A percentile compares a stretch with the other conserved stretches of the same genome.
Evolutionary conservation across 1,140 invertebrate species (phyloP).

Genomic region (Danaus plexippus): DNA sequence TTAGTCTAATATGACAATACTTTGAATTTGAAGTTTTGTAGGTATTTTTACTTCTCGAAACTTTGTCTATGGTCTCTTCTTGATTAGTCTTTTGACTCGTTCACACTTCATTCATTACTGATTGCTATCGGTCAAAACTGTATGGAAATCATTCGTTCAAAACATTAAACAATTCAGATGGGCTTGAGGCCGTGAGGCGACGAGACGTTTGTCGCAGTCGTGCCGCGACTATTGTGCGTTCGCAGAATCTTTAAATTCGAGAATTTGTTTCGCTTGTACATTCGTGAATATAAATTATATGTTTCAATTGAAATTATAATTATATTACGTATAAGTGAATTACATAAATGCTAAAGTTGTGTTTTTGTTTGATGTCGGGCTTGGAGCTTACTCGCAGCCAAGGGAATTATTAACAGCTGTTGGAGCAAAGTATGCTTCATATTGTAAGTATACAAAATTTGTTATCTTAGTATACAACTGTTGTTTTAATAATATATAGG

Average conservation of each 20-base stretch:
- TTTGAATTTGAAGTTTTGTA: too few relatives aligned
- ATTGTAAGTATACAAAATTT: slow-evolving; percentile 46
- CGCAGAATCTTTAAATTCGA: slow-evolving; percentile 27
- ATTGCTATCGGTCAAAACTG: not conserved
- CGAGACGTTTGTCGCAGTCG: slow-evolving; percentile 49
- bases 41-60: too few relatives aligned
- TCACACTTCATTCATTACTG: not conserved
- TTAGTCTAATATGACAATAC: too few relatives aligned
- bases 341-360: slow-evolving; percentile 50
- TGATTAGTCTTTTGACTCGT: too few relatives aligned
- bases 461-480: not conserved
- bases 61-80: slow-evolving; percentile 3
- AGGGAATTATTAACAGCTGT: slow-evolving; percentile 52
- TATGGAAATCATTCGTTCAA: slow-evolving; percentile 22
- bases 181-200: slow-evolving; percentile 36
- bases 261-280: slow-evolving; percentile 12
- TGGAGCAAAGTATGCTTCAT: slow-evolving; percentile 64
- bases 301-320: slow-evolving; percentile 7
- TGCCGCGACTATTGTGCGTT: slow-evolving; percentile 62
- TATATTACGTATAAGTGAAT: slow-evolving; percentile 21
- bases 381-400: slow-evolving; percentile 31
- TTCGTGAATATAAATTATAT: slow-evolving; percentile 16
- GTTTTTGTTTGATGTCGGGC: slow-evolving; percentile 53
- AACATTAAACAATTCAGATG: slow-evolving; percentile 29
- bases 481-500: not conserved